These are phyloP conservation scores for Athripsodes cinereus DNA, from an alignment of 2,888 invertebrate species.

Conservation along the genomic window DNA sequence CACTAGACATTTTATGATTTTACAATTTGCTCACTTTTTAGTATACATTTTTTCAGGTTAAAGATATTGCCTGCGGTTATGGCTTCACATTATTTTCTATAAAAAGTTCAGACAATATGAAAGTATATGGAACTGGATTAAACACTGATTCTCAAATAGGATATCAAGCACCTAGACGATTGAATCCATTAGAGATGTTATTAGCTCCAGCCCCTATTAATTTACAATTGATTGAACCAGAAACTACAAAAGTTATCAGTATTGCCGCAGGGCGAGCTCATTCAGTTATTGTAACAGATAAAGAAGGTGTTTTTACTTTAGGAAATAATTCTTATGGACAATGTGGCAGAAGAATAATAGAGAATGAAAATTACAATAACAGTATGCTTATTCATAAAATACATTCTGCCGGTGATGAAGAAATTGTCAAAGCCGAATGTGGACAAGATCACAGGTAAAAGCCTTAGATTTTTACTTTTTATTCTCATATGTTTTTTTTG, in stretches of 20 bases:
- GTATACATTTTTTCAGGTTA: slow-evolving; percentile 42
- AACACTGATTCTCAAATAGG: slow-evolving; percentile 93
- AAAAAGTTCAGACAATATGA: slow-evolving; percentile 55
- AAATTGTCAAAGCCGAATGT: slow-evolving; percentile 65
- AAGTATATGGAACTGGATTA: slow-evolving; percentile 82
- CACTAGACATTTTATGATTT: too few relatives aligned
- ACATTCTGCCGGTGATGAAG: slow-evolving; percentile 53
- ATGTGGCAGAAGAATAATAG: slow-evolving; percentile 76
- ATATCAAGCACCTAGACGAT: slow-evolving; percentile 55
- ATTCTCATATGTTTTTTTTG: too few relatives aligned
- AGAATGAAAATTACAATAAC: slow-evolving; percentile 66
- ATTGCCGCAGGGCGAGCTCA: slow-evolving; percentile 86
- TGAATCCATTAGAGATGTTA: slow-evolving; percentile 61
- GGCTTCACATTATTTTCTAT: slow-evolving; percentile 81
- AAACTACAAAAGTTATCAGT: slow-evolving; percentile 46
- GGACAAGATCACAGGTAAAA: slow-evolving; percentile 85
- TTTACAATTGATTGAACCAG: slow-evolving; percentile 57
- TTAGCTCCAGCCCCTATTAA: slow-evolving; percentile 65
- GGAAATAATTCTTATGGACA: slow-evolving; percentile 95
- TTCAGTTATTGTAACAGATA: slow-evolving; percentile 68
- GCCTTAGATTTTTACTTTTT: too few relatives aligned
- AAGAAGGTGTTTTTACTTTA: slow-evolving; percentile 73
- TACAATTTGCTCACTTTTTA: neutral
- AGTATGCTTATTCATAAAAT: slow-evolving; percentile 64
- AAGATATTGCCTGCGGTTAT: slow-evolving; percentile 76